Percentiles rank a stretch among this genome's conserved stretches.
Conservation (phyloP, 2,797 vertebrate species). For the Semotilus atromaculatus region DNA sequence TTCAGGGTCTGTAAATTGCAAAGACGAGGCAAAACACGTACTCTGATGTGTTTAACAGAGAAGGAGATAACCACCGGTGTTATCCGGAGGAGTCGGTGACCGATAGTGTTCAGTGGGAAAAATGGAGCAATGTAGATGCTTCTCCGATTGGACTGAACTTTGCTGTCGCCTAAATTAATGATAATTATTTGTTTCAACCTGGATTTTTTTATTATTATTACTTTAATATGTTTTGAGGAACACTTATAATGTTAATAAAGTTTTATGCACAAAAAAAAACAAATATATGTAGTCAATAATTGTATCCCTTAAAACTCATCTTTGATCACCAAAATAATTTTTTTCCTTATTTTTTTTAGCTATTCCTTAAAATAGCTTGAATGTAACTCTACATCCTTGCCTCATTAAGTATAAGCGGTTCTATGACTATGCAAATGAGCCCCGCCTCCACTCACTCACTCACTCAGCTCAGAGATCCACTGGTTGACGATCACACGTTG, state of each 20-base stretch:
- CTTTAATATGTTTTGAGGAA: background rate
- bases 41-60: slow-evolving; percentile 60
- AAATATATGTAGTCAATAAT: too few relatives aligned
- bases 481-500: too few relatives aligned
- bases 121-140: background rate
- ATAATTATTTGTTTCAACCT: background rate
- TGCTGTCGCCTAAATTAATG: background rate
- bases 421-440: too few relatives aligned
- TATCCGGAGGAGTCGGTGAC: slow-evolving; percentile 24
- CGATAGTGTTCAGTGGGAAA: background rate
- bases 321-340: too few relatives aligned
- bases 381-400: too few relatives aligned
- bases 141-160: background rate
- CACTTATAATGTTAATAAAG: background rate
- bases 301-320: too few relatives aligned
- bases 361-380: too few relatives aligned
- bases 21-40: slow-evolving; percentile 20
- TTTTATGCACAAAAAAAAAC: background rate
- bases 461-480: too few relatives aligned
- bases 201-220: background rate
- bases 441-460: too few relatives aligned
- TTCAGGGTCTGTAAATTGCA: slow-evolving; percentile 55
- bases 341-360: too few relatives aligned
- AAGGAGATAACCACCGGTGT: slow-evolving; percentile 42
- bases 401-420: too few relatives aligned